A percentile compares a stretch with the other conserved stretches of the same genome.
These are phyloP conservation scores for Drosophila villosipedis DNA, from an alignment of 2,888 invertebrate species.

Conservation along the genomic window DNA sequence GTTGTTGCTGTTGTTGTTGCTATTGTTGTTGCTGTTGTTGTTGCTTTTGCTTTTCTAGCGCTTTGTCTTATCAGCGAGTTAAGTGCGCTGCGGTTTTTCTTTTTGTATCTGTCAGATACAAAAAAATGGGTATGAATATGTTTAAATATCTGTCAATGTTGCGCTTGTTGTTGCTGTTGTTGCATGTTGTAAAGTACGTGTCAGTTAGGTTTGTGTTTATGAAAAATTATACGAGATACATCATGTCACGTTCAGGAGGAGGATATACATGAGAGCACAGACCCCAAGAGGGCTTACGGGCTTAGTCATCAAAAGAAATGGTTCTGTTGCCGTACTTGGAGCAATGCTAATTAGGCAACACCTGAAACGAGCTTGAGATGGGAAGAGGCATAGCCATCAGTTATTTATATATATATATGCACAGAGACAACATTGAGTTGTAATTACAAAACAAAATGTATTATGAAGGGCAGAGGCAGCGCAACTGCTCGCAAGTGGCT, in stretches of 20 bases:
- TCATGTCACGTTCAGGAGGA: slow-evolving; percentile 59
- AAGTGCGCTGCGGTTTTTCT: slow-evolving; percentile 38
- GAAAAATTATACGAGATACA: slow-evolving; percentile 45
- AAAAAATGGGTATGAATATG: slow-evolving; percentile 27
- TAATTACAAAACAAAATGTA: slow-evolving; percentile 24
- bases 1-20: neutral
- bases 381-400: slow-evolving; percentile 6
- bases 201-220: slow-evolving; percentile 41
- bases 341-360: slow-evolving; percentile 56
- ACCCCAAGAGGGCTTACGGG: slow-evolving; percentile 14
- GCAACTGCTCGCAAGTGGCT: slow-evolving; percentile 1
- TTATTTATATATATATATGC: slow-evolving; percentile 11
- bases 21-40: slow-evolving; percentile 8
- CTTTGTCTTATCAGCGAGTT: slow-evolving; percentile 56
- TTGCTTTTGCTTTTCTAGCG: slow-evolving; percentile 27
- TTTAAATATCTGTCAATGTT: slow-evolving; percentile 39
- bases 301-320: slow-evolving; percentile 31
- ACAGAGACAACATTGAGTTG: slow-evolving; percentile 33
- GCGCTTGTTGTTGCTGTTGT: slow-evolving; percentile 16
- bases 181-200: slow-evolving; percentile 35
- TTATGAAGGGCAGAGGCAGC: slow-evolving; percentile 16
- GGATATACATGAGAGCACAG: slow-evolving; percentile 15
- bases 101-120: slow-evolving; percentile 57
- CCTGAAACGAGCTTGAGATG: slow-evolving; percentile 23
- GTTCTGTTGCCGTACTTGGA: slow-evolving; percentile 13